Evolutionary conservation across 2,888 invertebrate genomes (phyloP).

Genomic region (Malthinus seriepunctatus): DNA sequence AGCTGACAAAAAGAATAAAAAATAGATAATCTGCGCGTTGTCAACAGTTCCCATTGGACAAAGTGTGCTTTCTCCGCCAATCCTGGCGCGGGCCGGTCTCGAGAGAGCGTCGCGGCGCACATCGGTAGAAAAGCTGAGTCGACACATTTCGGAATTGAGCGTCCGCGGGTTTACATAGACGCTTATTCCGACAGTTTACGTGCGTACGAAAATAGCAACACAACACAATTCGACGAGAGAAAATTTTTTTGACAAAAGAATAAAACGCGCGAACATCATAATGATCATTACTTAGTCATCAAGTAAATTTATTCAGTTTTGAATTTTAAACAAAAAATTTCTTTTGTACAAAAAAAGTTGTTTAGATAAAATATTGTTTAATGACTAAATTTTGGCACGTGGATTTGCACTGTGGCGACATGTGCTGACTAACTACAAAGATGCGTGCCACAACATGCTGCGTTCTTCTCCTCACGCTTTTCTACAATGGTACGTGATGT

Average conservation of each 20-base stretch:
- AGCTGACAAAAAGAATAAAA: conserved; percentile 30
- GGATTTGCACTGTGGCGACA: conserved; percentile 30
- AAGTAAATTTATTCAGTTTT: conserved; percentile 2
- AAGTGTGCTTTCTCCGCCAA: conserved; percentile 44
- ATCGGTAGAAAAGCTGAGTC: conserved; percentile 25
- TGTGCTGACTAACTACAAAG: conserved; percentile 36
- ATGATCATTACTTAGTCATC: conserved; percentile 17
- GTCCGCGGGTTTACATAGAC: conserved; percentile 14
- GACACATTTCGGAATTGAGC: conserved; percentile 26
- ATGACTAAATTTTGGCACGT: conserved; percentile 32
- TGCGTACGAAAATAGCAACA: conserved; percentile 24
- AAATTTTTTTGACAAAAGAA: conserved; percentile 5
- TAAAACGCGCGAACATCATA: conserved; percentile 17
- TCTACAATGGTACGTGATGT: conserved; percentile 44
- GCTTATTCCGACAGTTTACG: conserved; percentile 36
- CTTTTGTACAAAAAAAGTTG: not conserved
- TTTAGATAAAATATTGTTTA: conserved; percentile 1
- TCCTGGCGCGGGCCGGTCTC: conserved; percentile 38
- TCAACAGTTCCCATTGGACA: conserved; percentile 44
- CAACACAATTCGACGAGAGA: conserved; percentile 4
- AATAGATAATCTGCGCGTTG: conserved; percentile 45
- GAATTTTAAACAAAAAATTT: no score
- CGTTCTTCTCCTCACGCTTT: conserved; percentile 42
- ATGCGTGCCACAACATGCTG: conserved; percentile 45
- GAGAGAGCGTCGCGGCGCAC: conserved; percentile 34